A percentile compares a stretch with the other conserved stretches of the same genome.
Conservation (phyloP, 30 jellyfish, hydroid and myxozoan species). For the Sanderia malayensis region DNA sequence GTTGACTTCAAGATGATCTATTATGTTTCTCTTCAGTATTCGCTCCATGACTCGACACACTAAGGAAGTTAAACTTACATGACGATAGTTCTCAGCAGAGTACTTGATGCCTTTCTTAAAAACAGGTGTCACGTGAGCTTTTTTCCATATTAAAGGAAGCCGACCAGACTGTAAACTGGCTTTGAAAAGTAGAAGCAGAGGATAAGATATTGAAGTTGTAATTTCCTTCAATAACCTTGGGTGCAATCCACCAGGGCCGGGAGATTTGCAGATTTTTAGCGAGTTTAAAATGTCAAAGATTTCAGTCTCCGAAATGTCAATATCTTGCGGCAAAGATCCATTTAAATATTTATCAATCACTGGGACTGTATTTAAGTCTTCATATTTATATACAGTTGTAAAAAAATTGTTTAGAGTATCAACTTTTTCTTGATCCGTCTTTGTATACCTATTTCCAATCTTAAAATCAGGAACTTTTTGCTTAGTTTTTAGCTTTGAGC, state of each 20-base stretch:
- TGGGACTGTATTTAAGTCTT: constrained; percentile 3
- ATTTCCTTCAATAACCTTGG: constrained; percentile 9
- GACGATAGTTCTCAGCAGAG: constrained; percentile 10
- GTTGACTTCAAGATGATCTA: constrained; percentile 4
- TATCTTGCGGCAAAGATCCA: background rate
- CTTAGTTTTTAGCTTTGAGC: constrained; percentile 7
- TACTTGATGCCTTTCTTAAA: background rate
- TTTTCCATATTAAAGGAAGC: constrained; percentile 39
- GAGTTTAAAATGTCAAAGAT: constrained; percentile 1
- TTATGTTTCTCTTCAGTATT: background rate
- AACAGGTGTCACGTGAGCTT: constrained; percentile 24
- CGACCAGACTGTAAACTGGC: constrained; percentile 22
- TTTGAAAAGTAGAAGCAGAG: background rate
- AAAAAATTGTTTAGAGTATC: background rate
- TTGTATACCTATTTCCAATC: background rate
- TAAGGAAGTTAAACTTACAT: background rate
- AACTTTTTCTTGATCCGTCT: background rate
- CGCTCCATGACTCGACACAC: background rate
- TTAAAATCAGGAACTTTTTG: constrained; percentile 10
- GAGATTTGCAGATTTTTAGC: constrained; percentile 6
- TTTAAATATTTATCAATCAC: background rate
- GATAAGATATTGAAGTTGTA: constrained; percentile 4
- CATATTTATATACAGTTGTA: background rate
- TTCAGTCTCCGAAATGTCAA: background rate
- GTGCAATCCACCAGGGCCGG: constrained; percentile 20